These are phyloP conservation scores for Trichomalopsis sarcophagae DNA, from an alignment of 1,140 invertebrate species.

Conservation along the genomic window DNA sequence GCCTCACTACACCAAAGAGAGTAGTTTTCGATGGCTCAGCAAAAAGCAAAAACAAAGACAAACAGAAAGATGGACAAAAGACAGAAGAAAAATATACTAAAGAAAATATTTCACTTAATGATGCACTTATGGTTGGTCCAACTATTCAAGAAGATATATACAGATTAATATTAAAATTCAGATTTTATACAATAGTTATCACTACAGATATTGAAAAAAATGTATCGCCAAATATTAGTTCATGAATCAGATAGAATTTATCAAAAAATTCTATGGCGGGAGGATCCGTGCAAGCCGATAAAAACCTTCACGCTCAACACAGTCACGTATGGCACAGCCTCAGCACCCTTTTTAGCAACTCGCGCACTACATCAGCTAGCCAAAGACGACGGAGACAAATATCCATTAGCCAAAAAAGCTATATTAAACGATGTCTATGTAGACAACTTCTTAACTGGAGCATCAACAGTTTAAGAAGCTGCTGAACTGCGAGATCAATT, in stretches of 20 bases:
- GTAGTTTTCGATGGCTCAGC: slow-evolving; percentile 65
- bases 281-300: background rate
- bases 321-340: slow-evolving; percentile 13
- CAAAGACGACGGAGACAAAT: slow-evolving; percentile 49
- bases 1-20: slow-evolving; percentile 47
- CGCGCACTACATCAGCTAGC: slow-evolving; percentile 1
- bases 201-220: slow-evolving; percentile 62
- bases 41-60: slow-evolving; percentile 6
- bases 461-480: background rate
- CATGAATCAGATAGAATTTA: slow-evolving; percentile 42
- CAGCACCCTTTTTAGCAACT: slow-evolving; percentile 46
- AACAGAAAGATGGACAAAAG: too few relatives aligned
- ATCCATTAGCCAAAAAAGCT: slow-evolving; percentile 37
- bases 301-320: background rate
- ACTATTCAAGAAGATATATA: slow-evolving; percentile 67
- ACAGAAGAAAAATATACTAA: slow-evolving; percentile 19
- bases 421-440: background rate
- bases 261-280: background rate
- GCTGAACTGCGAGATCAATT: too few relatives aligned
- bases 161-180: slow-evolving; percentile 63
- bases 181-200: slow-evolving; percentile 58
- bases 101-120: slow-evolving; percentile 60
- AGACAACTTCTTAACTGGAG: background rate
- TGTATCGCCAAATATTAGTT: slow-evolving; percentile 61
- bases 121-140: slow-evolving; percentile 61